Evolutionary conservation across 2,888 invertebrate species (phyloP), one percentile per base, ranked within the genome.

Genomic region (Rutpela maculata): DNA sequence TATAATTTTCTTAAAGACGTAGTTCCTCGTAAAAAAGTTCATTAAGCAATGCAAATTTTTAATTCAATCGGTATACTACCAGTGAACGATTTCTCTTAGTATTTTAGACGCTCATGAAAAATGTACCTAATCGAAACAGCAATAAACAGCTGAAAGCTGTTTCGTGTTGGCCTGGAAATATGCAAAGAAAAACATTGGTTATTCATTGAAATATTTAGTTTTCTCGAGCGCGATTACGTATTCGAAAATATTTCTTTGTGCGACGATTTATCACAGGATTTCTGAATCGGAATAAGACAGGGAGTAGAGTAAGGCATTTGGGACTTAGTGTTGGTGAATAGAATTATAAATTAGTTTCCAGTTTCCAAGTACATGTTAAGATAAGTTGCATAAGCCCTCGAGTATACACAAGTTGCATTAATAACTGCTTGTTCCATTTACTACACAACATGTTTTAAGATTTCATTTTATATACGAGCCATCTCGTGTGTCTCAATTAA

Each of bases 291-390:
- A 78, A 73, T 76, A 69, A 72, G 78, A 76, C 69, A 68, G 19
- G 43, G 67, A 72, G 60, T 68, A 17, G 66, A 57, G 70, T 59
- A 71, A 65, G 62, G 62, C 80, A 77, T 66, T 73, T 26, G 78
- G 80, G 77, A 77, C 71, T 71, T 69, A 60, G 55, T 50, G 76
- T 70, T 71, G 82, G 79, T 84, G 86, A 85, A 86, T 85, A 78
- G 85, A 86, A 86, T 86, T 86, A 86, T 85, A 86, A 85, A 86
- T 86, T 86, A 85, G 85, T 84, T 85, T 82, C 83, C 80, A 83
- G 84, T 84, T 85, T 80, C 80, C 82, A 80, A 81, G 81, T 81
- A 82, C 84, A 83, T 81, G 82, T 68, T n/a, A 80, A 83, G 86
- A 86, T 85, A 86, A 85, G 83, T 85, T 84, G 82, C 83, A 81